Evolutionary conservation across 2,888 invertebrate genomes (phyloP).

Genomic region (Lasioglossum zephyrum): DNA sequence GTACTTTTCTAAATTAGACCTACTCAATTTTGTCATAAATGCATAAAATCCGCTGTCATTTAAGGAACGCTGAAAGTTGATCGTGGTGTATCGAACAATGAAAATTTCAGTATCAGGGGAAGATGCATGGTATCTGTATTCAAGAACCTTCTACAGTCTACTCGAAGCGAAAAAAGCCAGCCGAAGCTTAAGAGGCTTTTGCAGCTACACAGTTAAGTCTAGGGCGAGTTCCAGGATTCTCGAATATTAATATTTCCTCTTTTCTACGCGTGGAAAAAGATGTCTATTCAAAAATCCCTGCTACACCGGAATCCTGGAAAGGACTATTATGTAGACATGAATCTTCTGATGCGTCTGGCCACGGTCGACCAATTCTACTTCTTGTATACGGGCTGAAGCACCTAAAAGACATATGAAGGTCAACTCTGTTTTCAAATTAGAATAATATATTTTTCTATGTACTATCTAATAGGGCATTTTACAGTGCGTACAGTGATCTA

Average conservation of each 20-base stretch:
- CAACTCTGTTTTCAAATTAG: no score
- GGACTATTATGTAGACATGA: neutral
- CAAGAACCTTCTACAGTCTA: neutral
- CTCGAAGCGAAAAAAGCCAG: constrained; percentile 14
- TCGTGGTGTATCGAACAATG: neutral
- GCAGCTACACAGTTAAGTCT: constrained; percentile 24
- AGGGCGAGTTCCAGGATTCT: neutral
- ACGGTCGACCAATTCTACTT: no score
- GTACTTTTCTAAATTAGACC: no score
- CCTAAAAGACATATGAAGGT: no score
- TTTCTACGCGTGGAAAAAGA: neutral
- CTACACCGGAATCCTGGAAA: neutral
- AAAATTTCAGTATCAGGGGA: neutral
- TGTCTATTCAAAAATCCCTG: constrained; percentile 20
- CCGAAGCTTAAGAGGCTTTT: constrained; percentile 36
- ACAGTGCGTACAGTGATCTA: no score
- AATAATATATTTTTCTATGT: no score
- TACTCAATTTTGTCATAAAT: no score
- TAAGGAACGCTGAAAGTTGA: neutral
- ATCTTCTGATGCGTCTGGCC: no score
- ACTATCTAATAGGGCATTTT: no score
- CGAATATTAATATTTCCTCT: constrained; percentile 45
- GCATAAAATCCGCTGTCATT: no score
- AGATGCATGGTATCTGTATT: neutral
- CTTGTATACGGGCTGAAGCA: no score